A percentile compares a stretch with the other conserved stretches of the same genome.
phyloP scores from a whole-genome alignment of 2,113 vertebrate species.

The Nematolebias whitei region DNA sequence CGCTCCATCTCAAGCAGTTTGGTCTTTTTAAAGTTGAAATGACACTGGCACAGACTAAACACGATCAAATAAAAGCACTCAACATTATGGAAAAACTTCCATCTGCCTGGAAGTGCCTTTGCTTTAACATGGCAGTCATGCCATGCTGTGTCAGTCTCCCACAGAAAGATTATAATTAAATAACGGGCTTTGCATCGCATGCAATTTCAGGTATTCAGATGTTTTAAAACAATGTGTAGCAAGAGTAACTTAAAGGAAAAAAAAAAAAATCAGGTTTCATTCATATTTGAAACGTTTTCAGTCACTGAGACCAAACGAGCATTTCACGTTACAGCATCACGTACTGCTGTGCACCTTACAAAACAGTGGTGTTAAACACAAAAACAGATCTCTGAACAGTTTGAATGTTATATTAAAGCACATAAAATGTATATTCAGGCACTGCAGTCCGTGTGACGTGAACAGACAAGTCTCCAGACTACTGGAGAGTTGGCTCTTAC shows the following conservation, averaged over 20 bases:
- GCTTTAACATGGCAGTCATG: not conserved
- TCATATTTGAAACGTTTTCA: not conserved
- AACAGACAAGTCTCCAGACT: not conserved
- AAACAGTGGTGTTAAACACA: not conserved
- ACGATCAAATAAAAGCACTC: conserved; percentile 8
- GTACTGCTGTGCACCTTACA: not conserved
- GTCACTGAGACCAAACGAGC: not conserved
- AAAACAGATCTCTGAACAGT: not conserved
- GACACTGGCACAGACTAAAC: conserved; percentile 7
- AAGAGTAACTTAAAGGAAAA: not conserved
- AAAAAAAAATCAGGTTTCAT: not conserved
- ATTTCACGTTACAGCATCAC: not conserved
- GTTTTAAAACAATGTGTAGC: not conserved
- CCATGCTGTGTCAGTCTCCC: not conserved
- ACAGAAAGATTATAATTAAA: not conserved
- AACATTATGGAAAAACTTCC: conserved; percentile 2
- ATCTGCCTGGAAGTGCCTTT: conserved; percentile 1
- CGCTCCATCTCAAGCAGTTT: not conserved
- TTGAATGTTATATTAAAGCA: not conserved
- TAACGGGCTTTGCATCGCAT: not conserved
- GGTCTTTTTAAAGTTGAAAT: conserved; percentile 4
- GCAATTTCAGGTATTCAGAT: not conserved
- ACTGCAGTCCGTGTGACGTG: not conserved
- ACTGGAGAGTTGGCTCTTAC: not conserved
- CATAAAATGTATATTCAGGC: conserved; percentile 1